Evolutionary conservation across 2,888 invertebrate genomes (phyloP).

Genomic region (Dryocosmus kuriphilus): DNA sequence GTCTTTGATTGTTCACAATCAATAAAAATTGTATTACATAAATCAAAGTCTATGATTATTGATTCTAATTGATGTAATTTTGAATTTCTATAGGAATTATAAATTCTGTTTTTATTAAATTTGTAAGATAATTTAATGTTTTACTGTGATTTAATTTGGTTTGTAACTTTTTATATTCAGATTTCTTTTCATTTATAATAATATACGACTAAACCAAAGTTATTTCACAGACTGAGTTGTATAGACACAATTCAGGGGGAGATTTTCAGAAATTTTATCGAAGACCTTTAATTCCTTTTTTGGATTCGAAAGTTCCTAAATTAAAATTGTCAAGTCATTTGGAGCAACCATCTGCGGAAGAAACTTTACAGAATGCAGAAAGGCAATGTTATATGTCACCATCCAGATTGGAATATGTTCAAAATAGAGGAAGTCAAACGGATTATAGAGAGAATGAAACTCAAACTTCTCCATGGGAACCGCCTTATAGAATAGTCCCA

Average conservation of each 20-base stretch:
- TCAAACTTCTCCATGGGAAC: slow-evolving; percentile 89
- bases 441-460: slow-evolving; percentile 86
- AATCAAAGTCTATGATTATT: neutral
- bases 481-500: slow-evolving; percentile 79
- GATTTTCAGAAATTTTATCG: slow-evolving; percentile 51
- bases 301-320: slow-evolving; percentile 47
- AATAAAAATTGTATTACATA: slow-evolving; percentile 34
- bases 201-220: neutral
- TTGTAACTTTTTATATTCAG: too few relatives aligned
- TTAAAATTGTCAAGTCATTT: slow-evolving; percentile 48
- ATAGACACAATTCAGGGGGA: neutral
- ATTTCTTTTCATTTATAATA: too few relatives aligned
- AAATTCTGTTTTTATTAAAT: too few relatives aligned
- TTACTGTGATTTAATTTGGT: too few relatives aligned
- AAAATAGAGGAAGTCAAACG: slow-evolving; percentile 83
- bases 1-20: slow-evolving; percentile 15
- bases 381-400: slow-evolving; percentile 51
- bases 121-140: too few relatives aligned
- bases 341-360: slow-evolving; percentile 44
- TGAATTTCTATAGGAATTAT: neutral
- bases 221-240: slow-evolving; percentile 8
- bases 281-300: slow-evolving; percentile 55
- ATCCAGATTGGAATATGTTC: slow-evolving; percentile 55
- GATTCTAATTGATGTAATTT: neutral
- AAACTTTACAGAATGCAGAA: slow-evolving; percentile 48